Evolutionary conservation across 2,888 invertebrate genomes (phyloP).

Genomic region (Pristionchus maxplancki): DNA sequence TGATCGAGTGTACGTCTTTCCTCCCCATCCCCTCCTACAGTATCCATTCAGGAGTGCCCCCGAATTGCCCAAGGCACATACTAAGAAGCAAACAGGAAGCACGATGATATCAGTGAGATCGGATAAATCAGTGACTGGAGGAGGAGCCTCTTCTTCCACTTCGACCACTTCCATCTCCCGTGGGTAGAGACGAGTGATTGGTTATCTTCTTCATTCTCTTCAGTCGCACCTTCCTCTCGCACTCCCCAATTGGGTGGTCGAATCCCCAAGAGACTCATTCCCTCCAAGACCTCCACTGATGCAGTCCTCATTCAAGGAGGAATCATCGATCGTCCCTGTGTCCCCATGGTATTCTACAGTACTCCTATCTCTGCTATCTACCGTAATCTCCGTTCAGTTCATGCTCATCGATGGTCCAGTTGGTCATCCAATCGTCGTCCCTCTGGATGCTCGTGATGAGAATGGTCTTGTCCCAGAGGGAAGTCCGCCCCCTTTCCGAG

Average conservation of each 20-base stretch:
- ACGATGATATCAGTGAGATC: neutral
- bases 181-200: no score
- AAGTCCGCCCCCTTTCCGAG: neutral
- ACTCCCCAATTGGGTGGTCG: constrained; percentile 11
- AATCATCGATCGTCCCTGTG: constrained; percentile 1
- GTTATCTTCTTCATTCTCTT: neutral
- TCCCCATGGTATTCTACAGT: neutral
- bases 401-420: neutral
- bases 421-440: neutral
- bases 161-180: neutral
- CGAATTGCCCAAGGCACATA: constrained; percentile 3
- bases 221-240: neutral
- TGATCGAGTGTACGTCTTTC: constrained; percentile 4
- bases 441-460: constrained; percentile 14
- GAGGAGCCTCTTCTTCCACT: neutral
- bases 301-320: neutral
- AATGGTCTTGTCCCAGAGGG: constrained; percentile 5
- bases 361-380: neutral
- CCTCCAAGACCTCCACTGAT: neutral
- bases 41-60: constrained; percentile 1
- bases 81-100: neutral
- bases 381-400: neutral
- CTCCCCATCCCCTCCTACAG: neutral
- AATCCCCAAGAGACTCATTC: neutral
- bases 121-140: constrained; percentile 2